Conservation (phyloP, 2,888 invertebrate species). For the Apoda limacodes region DNA sequence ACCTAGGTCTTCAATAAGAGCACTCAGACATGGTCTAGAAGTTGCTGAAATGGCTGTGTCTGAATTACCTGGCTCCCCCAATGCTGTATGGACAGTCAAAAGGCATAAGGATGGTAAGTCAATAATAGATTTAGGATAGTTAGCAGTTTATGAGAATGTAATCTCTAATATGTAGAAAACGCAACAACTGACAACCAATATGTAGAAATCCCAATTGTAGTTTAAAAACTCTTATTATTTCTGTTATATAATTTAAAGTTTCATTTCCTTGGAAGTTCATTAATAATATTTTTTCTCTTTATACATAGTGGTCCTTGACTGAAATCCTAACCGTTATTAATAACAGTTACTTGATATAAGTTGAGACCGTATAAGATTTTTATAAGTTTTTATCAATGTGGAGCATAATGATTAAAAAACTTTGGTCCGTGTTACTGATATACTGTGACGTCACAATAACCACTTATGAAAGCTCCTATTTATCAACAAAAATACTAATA, state of each 20-base stretch:
- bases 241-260: no score
- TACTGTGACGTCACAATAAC: slow-evolving; percentile 60
- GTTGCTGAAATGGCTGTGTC: slow-evolving; percentile 99
- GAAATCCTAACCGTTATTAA: no score
- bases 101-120: slow-evolving; percentile 94
- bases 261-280: no score
- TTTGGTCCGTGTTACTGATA: slow-evolving; percentile 69
- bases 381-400: slow-evolving; percentile 12
- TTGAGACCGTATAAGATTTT: not conserved
- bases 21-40: slow-evolving; percentile 96
- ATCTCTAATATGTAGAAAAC: no score
- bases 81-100: slow-evolving; percentile 99
- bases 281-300: no score
- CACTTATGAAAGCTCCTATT: slow-evolving; percentile 63
- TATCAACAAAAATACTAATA: slow-evolving; percentile 67
- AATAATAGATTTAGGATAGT: no score
- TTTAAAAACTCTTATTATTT: no score
- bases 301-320: no score
- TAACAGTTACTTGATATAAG: slow-evolving; percentile 4
- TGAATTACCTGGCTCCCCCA: slow-evolving; percentile 99
- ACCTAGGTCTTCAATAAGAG: slow-evolving; percentile 91
- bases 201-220: no score
- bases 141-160: no score
- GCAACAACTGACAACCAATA: no score
- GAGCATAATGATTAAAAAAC: slow-evolving; percentile 60